These are phyloP conservation scores for Gobio occitaniae DNA, from an alignment of 2,797 vertebrate species.

Conservation along the genomic window DNA sequence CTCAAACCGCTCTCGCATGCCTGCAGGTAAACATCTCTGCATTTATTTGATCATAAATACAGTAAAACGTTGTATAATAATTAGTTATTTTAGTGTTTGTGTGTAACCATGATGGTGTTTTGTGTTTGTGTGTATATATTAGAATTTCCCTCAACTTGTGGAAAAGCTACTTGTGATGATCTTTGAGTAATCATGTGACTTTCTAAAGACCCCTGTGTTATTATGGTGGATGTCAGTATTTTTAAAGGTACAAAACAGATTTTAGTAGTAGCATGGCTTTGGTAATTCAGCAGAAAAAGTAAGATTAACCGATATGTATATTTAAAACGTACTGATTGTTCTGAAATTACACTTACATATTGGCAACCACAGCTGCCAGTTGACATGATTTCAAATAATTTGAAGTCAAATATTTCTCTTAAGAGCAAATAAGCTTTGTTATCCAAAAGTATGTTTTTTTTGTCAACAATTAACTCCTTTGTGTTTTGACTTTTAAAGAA, in stretches of 20 bases:
- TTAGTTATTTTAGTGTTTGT: background rate
- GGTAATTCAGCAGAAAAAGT: too few relatives aligned
- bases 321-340: background rate
- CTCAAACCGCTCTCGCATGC: too few relatives aligned
- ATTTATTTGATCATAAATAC: too few relatives aligned
- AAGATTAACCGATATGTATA: too few relatives aligned
- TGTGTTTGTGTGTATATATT: background rate
- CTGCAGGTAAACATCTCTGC: too few relatives aligned
- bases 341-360: background rate
- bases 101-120: background rate
- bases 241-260: background rate
- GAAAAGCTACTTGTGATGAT: background rate
- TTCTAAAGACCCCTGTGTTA: background rate
- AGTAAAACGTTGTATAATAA: background rate
- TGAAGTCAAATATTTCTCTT: background rate
- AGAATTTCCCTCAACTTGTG: background rate
- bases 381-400: background rate
- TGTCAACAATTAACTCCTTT: background rate
- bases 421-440: background rate
- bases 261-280: background rate
- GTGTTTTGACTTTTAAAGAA: background rate
- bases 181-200: background rate
- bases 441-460: too few relatives aligned
- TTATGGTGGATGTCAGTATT: too few relatives aligned
- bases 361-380: too few relatives aligned